Percentiles rank a stretch among this genome's conserved stretches.
Conservation (phyloP, 2,797 vertebrate species). For the Sebastes elongatus region DNA sequence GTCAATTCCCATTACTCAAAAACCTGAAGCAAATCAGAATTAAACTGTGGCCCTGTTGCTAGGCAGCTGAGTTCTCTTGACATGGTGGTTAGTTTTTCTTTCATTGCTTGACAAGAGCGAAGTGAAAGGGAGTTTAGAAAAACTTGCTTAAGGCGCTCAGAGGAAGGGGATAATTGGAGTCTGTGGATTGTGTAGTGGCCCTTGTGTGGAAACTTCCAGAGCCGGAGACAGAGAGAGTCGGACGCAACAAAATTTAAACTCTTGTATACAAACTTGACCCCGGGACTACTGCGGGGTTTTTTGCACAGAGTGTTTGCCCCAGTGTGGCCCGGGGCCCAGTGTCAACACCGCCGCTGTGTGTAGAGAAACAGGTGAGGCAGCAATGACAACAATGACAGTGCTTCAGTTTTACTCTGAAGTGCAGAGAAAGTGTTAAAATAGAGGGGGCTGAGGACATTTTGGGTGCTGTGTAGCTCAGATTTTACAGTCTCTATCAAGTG, state of each 20-base stretch:
- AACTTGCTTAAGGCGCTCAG: constrained; percentile 99
- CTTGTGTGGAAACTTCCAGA: constrained; percentile 98
- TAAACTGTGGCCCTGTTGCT: constrained; percentile 99
- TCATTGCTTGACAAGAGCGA: constrained; percentile 98
- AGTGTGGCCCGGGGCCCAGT: constrained; percentile 67
- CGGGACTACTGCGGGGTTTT: constrained; percentile 86
- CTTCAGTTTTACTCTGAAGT: constrained; percentile 5
- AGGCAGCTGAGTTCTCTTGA: constrained; percentile 99
- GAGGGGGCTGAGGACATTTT: background rate
- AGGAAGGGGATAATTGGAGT: constrained; percentile 98
- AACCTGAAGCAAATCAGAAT: constrained; percentile 97
- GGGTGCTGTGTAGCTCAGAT: background rate
- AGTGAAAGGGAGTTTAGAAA: constrained; percentile 99
- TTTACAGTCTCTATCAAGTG: constrained; percentile 25
- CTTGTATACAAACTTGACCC: constrained; percentile 99
- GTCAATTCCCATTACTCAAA: constrained; percentile 98
- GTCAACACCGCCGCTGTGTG: constrained; percentile 77
- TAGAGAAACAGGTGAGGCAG: constrained; percentile 86
- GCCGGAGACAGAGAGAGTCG: constrained; percentile 85
- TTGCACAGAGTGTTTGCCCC: constrained; percentile 86
- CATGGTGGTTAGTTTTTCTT: constrained; percentile 99
- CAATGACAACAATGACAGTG: constrained; percentile 73
- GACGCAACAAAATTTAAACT: constrained; percentile 95
- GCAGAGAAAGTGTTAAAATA: constrained; percentile 4
- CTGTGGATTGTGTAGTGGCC: constrained; percentile 89